phyloP scores from a whole-genome alignment of 2,888 invertebrate species.

The Ypsolopha sequella region DNA sequence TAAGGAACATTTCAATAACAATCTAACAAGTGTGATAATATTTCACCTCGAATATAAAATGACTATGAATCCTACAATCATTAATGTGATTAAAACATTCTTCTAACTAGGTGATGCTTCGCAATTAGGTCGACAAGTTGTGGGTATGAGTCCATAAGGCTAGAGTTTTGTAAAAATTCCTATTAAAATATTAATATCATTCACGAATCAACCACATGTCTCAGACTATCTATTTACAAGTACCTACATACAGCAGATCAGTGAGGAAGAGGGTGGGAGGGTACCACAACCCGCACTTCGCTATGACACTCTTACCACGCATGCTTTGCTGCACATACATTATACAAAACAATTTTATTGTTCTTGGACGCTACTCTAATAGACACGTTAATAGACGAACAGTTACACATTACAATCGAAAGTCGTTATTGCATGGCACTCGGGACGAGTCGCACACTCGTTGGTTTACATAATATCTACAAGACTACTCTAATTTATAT shows the following conservation, averaged over 20 bases:
- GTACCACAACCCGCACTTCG: no score
- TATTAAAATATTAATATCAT: slow-evolving; percentile 64
- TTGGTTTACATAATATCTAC: slow-evolving; percentile 34
- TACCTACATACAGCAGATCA: neutral
- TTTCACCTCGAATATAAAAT: slow-evolving; percentile 18
- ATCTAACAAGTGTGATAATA: slow-evolving; percentile 27
- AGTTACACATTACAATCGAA: slow-evolving; percentile 32
- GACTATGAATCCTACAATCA: slow-evolving; percentile 20
- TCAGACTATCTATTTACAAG: slow-evolving; percentile 28
- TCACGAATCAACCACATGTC: slow-evolving; percentile 45
- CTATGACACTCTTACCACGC: neutral
- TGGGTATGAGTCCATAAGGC: slow-evolving; percentile 23
- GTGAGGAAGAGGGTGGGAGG: neutral
- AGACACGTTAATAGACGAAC: slow-evolving; percentile 12
- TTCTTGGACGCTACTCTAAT: slow-evolving; percentile 43
- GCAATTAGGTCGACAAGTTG: no score
- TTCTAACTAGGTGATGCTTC: slow-evolving; percentile 29
- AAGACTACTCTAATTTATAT: slow-evolving; percentile 58
- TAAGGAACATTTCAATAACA: slow-evolving; percentile 21
- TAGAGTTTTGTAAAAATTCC: slow-evolving; percentile 47
- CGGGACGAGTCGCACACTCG: slow-evolving; percentile 50
- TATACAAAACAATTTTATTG: slow-evolving; percentile 30
- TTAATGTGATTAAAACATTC: slow-evolving; percentile 33
- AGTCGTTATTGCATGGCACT: slow-evolving; percentile 57
- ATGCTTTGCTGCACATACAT: slow-evolving; percentile 2